A percentile compares a stretch with the other conserved stretches of the same genome.
Evolutionary conservation across 1,140 invertebrate genomes (phyloP).

Genomic region (Cephus cinctus): DNA sequence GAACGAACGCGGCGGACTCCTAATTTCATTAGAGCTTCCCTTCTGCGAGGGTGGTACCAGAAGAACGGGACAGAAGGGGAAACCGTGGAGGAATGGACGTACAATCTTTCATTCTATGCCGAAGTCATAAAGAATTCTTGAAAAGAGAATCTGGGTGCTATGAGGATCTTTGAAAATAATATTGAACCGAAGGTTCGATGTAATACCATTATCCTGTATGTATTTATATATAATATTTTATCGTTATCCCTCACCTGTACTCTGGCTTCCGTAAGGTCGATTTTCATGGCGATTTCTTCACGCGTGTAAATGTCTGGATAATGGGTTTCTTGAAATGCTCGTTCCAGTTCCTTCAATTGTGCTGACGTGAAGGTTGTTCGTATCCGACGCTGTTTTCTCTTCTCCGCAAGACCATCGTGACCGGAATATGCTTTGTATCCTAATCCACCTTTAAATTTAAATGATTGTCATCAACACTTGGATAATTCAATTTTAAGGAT

Average conservation of each 20-base stretch:
- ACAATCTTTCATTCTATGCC: background rate
- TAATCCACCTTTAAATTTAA: constrained; percentile 79
- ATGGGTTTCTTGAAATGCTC: constrained; percentile 96
- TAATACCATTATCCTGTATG: too few relatives aligned
- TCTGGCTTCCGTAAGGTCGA: constrained; percentile 95
- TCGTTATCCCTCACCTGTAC: constrained; percentile 97
- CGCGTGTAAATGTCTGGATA: constrained; percentile 99
- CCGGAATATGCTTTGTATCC: constrained; percentile 86
- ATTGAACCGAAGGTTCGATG: too few relatives aligned
- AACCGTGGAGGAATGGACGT: background rate
- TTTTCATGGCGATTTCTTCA: constrained; percentile 98
- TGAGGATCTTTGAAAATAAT: too few relatives aligned
- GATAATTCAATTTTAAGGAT: too few relatives aligned
- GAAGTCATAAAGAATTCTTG: constrained; percentile 1
- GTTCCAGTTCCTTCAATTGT: constrained; percentile 94
- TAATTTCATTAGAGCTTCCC: constrained; percentile 40
- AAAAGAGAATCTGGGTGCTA: too few relatives aligned
- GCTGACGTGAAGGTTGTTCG: constrained; percentile 95
- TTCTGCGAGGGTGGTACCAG: background rate
- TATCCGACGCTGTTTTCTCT: constrained; percentile 90
- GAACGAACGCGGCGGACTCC: constrained; percentile 31
- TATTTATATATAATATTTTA: too few relatives aligned
- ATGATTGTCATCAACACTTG: too few relatives aligned
- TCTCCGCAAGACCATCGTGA: constrained; percentile 84
- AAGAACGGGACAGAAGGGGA: too few relatives aligned